Evolutionary conservation across 2,888 invertebrate genomes (phyloP).

Genomic region (Brachycybe producta): DNA sequence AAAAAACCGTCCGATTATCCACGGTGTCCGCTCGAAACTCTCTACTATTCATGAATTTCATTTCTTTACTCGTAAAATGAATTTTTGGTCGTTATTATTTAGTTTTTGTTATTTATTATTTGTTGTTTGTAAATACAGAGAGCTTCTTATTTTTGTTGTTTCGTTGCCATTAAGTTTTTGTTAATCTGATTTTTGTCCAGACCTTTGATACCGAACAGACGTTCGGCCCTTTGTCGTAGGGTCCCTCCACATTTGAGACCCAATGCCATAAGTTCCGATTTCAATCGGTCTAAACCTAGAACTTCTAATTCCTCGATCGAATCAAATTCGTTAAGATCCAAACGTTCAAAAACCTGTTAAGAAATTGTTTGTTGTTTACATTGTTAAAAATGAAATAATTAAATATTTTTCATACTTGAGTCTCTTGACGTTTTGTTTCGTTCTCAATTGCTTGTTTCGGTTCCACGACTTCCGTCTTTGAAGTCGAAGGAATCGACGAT

Average conservation of each 20-base stretch:
- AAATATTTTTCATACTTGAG: no score
- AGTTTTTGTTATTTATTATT: neutral
- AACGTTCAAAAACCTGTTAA: no score
- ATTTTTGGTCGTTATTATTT: neutral
- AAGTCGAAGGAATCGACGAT: no score
- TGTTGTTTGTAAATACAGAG: neutral
- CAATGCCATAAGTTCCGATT: constrained; percentile 30
- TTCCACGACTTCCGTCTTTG: no score
- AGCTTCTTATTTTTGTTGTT: constrained; percentile 4
- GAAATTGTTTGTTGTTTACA: constrained; percentile 17
- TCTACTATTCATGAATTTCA: neutral
- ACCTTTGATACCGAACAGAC: constrained; percentile 36
- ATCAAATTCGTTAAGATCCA: constrained; percentile 26
- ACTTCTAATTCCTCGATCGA: constrained; percentile 29
- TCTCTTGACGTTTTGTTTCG: no score
- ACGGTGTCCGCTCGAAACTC: neutral
- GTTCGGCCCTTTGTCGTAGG: constrained; percentile 34
- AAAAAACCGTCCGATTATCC: neutral
- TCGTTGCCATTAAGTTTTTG: constrained; percentile 30
- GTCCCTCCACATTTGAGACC: constrained; percentile 42
- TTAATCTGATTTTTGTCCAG: constrained; percentile 29
- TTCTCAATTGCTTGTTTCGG: no score
- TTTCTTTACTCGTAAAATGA: neutral
- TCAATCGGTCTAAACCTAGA: constrained; percentile 35
- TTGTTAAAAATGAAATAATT: constrained; percentile 29